Percentiles rank a stretch among this genome's conserved stretches.
Conservation (phyloP, 2,113 vertebrate genomes). For the Chaetodon trifascialis region DNA sequence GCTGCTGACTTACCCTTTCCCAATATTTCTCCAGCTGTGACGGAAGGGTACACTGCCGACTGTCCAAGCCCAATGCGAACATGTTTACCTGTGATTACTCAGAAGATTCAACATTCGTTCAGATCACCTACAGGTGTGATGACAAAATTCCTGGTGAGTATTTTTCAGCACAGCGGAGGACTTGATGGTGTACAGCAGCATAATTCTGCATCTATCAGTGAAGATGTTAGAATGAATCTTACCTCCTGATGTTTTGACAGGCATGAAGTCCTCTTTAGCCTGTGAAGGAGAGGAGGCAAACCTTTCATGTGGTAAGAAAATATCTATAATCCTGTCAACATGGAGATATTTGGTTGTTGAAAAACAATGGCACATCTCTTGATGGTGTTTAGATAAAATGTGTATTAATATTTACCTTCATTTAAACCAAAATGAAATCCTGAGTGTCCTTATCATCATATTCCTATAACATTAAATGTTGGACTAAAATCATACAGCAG, state of each 20-base stretch:
- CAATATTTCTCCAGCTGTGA: neutral
- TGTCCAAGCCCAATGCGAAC: rapidly evolving
- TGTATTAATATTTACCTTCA: no score
- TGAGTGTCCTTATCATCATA: no score
- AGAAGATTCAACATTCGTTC: neutral
- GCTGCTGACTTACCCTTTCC: no score
- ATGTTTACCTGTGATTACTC: rapidly evolving
- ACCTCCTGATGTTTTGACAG: constrained; percentile 1
- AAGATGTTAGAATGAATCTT: neutral
- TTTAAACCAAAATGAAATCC: no score
- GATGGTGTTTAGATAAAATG: no score
- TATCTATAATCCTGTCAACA: neutral
- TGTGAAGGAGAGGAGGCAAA: neutral
- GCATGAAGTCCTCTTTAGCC: rapidly evolving
- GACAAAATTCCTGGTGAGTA: neutral
- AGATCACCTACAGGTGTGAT: neutral
- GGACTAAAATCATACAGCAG: no score
- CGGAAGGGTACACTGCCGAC: rapidly evolving
- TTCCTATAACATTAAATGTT: no score
- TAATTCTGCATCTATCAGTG: neutral
- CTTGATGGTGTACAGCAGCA: neutral
- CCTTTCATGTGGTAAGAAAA: neutral
- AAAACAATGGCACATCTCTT: no score
- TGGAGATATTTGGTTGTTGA: neutral
- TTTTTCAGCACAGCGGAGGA: neutral